Evolutionary conservation across 2,797 vertebrate species (phyloP).

Genomic region (Crenuchus spilurus): DNA sequence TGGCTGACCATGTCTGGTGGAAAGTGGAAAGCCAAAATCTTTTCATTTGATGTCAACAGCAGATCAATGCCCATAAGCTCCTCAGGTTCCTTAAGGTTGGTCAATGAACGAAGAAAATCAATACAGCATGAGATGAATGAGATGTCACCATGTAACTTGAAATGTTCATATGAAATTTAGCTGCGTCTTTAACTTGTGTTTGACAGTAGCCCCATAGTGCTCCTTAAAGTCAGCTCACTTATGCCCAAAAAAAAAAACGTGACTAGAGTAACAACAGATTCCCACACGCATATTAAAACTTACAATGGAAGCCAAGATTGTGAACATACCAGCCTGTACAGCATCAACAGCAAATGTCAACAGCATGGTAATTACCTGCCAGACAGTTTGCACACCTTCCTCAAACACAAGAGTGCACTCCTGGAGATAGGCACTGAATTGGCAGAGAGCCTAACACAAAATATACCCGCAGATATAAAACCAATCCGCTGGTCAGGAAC

Average conservation of each 20-base stretch:
- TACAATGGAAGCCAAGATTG: neutral
- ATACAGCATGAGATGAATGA: no score
- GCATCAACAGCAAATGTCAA: slow-evolving; percentile 20
- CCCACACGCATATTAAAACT: neutral
- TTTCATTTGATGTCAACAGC: neutral
- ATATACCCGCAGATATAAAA: no score
- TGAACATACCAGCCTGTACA: neutral
- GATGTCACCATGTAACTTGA: no score
- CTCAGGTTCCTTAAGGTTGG: neutral
- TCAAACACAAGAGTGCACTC: neutral
- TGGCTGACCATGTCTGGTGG: no score
- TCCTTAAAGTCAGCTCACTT: neutral
- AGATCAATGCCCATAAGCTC: neutral
- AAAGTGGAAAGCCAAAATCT: no score
- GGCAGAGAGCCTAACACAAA: no score
- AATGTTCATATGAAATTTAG: no score
- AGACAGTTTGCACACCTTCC: neutral
- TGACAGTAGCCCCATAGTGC: no score
- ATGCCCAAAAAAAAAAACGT: neutral
- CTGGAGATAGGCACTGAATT: neutral
- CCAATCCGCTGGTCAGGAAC: no score
- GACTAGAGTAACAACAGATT: neutral
- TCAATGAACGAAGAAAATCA: no score
- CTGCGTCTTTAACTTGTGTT: no score
- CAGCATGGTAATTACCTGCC: slow-evolving; percentile 12